Base-by-base conservation (phyloP, 2,888 invertebrate species). In the Amphipyra tragopoginis region DNA sequence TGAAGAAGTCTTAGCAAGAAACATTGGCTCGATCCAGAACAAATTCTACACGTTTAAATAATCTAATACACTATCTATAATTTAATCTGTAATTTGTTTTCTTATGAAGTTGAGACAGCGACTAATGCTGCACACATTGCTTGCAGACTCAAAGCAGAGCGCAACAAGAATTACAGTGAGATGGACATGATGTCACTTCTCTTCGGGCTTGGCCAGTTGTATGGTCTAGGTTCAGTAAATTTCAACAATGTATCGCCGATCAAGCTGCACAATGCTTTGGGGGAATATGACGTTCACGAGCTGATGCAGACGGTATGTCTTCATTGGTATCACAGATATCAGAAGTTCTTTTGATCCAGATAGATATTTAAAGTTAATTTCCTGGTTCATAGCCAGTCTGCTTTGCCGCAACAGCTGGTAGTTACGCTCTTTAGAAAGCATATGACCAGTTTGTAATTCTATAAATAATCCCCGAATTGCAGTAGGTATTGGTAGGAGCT, bases 211-310 rank as follows among this genome's bases (percentile, higher is more conserved):
- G 94, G 95, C 0, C 85, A 91, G 70, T 72, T 94, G 7, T 95
- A 94, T 66, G 88, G 89, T 55, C 71, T 90, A 14, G 86, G 88
- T 53, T 76, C 87, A 6, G 82, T 84, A 36, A 79, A 82, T n/a
- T 79, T 52, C 2, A 82, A 86, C n/a, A 80, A 80, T 1, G 73
- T 86, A 8, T 79, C 89, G 4, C 78, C 88, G 0, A 60, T 83
- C 47, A 65, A 85, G 49, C 86, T 95, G 29, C 95, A 95, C 68
- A 55, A 81, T 0, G 89, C 88, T 49, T 77, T 95, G 45, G 94
- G 95, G 1, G 80, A 90, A 8, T 95, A 95, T 69, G 87, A 94
- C 44, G 88, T 91, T 33, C 89, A 91, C 47, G 86, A 87, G 34
- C 81, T 95, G 9, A 84, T 95, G 85, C 83, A 81, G 71, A 85